phyloP scores from a whole-genome alignment of 2,797 vertebrate genomes.

The Pempheris klunzingeri region DNA sequence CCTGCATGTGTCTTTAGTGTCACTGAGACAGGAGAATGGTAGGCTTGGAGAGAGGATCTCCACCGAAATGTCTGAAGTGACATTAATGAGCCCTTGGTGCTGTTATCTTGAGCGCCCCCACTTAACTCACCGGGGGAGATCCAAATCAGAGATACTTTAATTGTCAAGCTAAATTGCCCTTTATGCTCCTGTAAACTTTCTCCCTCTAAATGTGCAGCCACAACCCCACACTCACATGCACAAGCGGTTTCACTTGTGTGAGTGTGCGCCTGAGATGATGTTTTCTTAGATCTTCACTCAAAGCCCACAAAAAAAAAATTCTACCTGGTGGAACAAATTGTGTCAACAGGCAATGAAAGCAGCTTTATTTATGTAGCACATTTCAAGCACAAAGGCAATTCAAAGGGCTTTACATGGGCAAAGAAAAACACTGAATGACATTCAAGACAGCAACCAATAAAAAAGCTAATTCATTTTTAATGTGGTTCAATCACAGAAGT shows the following conservation, averaged over 20 bases:
- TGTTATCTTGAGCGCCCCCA: slow-evolving; percentile 74
- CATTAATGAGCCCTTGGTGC: slow-evolving; percentile 75
- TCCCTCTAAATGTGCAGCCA: slow-evolving; percentile 46
- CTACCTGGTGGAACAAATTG: slow-evolving; percentile 16
- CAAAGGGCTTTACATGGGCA: no score
- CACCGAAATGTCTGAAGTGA: slow-evolving; percentile 70
- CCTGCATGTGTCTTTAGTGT: slow-evolving; percentile 41
- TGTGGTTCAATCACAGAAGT: no score
- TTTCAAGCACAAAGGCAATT: no score
- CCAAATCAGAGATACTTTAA: slow-evolving; percentile 71
- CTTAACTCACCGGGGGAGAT: slow-evolving; percentile 74
- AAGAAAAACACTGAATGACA: no score
- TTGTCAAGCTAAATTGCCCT: slow-evolving; percentile 68
- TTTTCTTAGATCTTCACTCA: slow-evolving; percentile 8
- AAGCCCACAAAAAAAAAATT: slow-evolving; percentile 27
- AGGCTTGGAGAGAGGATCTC: slow-evolving; percentile 35
- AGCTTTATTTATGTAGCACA: no score
- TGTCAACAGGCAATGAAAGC: no score
- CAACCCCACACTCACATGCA: slow-evolving; percentile 43
- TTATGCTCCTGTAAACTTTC: slow-evolving; percentile 58
- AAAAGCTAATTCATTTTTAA: no score
- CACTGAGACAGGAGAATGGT: slow-evolving; percentile 46
- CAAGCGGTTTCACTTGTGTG: slow-evolving; percentile 18
- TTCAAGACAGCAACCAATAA: no score
- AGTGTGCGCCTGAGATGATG: slow-evolving; percentile 1